A percentile compares a stretch with the other conserved stretches of the same genome.
These are phyloP conservation scores for Neuroscelio doddi DNA, from an alignment of 2,888 invertebrate genomes.

Conservation along the genomic window DNA sequence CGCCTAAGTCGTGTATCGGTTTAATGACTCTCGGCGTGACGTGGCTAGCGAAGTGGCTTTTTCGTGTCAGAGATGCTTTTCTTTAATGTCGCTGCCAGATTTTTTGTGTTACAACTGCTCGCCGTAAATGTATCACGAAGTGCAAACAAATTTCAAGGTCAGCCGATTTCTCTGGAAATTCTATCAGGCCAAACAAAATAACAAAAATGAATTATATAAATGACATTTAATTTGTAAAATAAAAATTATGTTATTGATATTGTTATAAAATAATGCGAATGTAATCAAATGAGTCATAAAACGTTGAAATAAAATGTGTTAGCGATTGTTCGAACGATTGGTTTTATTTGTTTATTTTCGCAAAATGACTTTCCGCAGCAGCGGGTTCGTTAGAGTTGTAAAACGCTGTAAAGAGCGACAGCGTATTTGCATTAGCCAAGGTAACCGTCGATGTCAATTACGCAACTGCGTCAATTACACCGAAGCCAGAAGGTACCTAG, in stretches of 20 bases:
- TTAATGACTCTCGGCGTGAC: constrained; percentile 37
- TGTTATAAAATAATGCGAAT: neutral
- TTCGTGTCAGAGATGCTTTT: neutral
- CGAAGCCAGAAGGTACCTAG: constrained; percentile 19
- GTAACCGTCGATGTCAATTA: constrained; percentile 55
- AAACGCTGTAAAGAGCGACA: constrained; percentile 42
- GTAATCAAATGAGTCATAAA: too few relatives aligned
- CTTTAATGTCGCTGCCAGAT: neutral
- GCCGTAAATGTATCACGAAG: neutral
- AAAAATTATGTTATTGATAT: neutral
- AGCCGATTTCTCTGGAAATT: too few relatives aligned
- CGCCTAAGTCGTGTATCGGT: constrained; percentile 35
- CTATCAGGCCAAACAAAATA: too few relatives aligned
- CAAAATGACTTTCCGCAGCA: constrained; percentile 26
- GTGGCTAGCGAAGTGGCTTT: constrained; percentile 14
- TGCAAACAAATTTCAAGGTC: neutral
- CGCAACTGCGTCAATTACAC: constrained; percentile 47
- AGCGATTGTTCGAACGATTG: too few relatives aligned
- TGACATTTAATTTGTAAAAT: too few relatives aligned
- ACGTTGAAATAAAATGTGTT: too few relatives aligned
- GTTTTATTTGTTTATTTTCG: constrained; percentile 3
- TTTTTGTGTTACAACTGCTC: neutral
- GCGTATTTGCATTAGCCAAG: constrained; percentile 59
- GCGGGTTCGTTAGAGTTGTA: constrained; percentile 17
- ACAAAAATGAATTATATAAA: too few relatives aligned